A percentile compares a stretch with the other conserved stretches of the same genome.
Evolutionary conservation across 2,888 invertebrate genomes (phyloP).

Genomic region (Ganaspis brasiliensis): DNA sequence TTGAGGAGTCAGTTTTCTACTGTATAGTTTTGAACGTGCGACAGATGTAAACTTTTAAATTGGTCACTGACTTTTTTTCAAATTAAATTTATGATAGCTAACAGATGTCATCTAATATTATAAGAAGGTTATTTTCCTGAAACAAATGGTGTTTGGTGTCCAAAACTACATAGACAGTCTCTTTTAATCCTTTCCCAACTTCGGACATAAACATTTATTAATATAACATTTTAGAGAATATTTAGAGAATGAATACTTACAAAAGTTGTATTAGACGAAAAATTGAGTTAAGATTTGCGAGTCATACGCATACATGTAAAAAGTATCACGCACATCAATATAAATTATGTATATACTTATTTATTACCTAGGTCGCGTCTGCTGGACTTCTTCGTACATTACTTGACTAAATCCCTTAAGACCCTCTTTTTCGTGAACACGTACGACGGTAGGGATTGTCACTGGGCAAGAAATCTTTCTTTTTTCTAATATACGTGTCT

Average conservation of each 20-base stretch:
- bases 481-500: constrained; percentile 46
- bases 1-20: no score
- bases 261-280: no score
- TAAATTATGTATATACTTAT: background rate
- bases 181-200: no score
- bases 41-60: constrained; percentile 24
- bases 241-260: no score
- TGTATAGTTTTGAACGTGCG: no score
- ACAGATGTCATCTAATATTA: background rate
- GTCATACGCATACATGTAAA: no score
- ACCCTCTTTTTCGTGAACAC: constrained; percentile 53
- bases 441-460: constrained; percentile 51
- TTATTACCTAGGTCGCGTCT: background rate
- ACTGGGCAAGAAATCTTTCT: constrained; percentile 47
- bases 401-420: constrained; percentile 51
- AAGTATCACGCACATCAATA: background rate
- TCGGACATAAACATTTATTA: no score
- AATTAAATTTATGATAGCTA: constrained; percentile 14
- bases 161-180: background rate
- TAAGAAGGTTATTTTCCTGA: background rate
- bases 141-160: no score
- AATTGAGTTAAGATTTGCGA: no score
- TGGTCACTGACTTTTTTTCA: background rate
- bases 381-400: constrained; percentile 45
- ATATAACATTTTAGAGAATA: no score